Conservation (phyloP, 2,113 vertebrate species). For the Cheirogaleus medius region DNA sequence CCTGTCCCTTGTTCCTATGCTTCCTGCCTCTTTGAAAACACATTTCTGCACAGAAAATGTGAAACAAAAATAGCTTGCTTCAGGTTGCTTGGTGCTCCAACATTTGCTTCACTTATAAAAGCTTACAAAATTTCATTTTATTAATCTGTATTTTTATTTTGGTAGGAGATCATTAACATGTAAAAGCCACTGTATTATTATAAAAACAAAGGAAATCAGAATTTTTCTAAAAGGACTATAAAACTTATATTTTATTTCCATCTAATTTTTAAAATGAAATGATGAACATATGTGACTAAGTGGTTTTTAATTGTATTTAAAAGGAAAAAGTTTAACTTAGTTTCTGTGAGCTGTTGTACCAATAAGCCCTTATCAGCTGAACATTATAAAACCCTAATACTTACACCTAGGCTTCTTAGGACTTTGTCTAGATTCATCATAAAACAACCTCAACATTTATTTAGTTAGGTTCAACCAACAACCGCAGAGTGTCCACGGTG, state of each 20-base stretch:
- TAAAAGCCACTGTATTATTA: constrained; percentile 7
- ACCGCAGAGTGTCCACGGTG: neutral
- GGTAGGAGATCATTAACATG: neutral
- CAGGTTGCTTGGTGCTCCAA: neutral
- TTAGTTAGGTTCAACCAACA: neutral
- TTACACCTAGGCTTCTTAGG: neutral
- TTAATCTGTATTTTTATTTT: constrained; percentile 41
- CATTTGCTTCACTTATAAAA: neutral
- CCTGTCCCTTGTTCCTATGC: neutral
- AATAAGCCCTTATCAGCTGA: neutral
- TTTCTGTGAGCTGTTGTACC: neutral
- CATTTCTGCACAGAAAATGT: neutral
- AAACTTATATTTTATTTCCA: constrained; percentile 20
- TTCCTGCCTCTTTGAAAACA: neutral
- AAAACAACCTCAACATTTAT: neutral
- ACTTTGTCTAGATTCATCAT: neutral
- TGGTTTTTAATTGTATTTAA: constrained; percentile 33
- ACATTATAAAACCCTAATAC: neutral
- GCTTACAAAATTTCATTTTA: constrained; percentile 20
- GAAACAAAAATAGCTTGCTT: neutral
- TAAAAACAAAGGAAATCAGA: neutral
- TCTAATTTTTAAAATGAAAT: constrained; percentile 35
- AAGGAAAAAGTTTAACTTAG: neutral
- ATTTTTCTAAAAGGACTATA: neutral
- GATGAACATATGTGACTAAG: neutral